Evolutionary conservation across 2,113 vertebrate genomes (phyloP).

Genomic region (pig (Sus scrofa)): T2T-Sscrofa CM000812.6:287165501-287166000

Average conservation of each 20-base stretch:
- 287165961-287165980: accelerated
- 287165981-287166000: accelerated
- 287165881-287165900: neutral
- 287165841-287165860: accelerated
- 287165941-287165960: neutral
- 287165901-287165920: neutral
- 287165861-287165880: accelerated
- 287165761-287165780: accelerated
- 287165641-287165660: accelerated
- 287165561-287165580: accelerated
- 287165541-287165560: neutral
- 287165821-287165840: accelerated
- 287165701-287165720: neutral
- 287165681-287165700: neutral
- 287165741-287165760: neutral
- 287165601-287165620: accelerated
- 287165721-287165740: neutral
- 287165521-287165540: accelerated
- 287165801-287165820: neutral
- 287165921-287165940: neutral
- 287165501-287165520: constrained; percentile 55
- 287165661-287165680: accelerated
- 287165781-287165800: accelerated
- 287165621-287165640: neutral
- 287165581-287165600: neutral